Conservation (phyloP, 2,113 vertebrate species). For the Parus major region DNA sequence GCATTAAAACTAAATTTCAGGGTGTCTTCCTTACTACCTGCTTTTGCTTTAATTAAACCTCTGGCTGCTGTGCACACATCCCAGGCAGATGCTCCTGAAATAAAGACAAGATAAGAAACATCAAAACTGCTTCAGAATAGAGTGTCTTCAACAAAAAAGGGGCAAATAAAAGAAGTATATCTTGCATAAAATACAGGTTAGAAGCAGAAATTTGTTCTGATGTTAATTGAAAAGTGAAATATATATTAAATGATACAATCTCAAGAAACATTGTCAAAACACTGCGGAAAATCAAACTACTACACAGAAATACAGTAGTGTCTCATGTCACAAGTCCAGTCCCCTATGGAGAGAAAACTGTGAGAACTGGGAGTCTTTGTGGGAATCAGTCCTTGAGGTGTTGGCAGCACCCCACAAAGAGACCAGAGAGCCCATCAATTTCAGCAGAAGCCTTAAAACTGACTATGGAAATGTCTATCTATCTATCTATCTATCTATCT, state of each 20-base stretch:
- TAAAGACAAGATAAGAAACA: background rate
- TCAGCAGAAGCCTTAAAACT: background rate
- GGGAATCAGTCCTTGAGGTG: background rate
- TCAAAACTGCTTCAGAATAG: background rate
- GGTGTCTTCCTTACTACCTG: background rate
- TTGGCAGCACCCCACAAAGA: background rate
- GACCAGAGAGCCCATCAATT: background rate
- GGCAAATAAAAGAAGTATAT: background rate
- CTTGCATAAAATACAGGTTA: background rate
- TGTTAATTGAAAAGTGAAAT: background rate
- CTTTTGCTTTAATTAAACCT: background rate
- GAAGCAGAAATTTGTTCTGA: background rate
- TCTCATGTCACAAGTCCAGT: background rate
- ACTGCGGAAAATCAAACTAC: background rate
- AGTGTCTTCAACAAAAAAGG: background rate
- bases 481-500: no score
- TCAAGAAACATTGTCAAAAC: accelerated
- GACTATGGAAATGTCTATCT: background rate
- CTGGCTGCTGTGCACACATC: accelerated
- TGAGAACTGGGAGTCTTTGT: background rate
- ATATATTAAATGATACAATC: background rate
- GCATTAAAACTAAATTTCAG: background rate
- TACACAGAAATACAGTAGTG: background rate
- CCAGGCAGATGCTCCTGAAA: background rate
- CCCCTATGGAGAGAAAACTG: background rate